phyloP scores from a whole-genome alignment of 2,113 vertebrate genomes.

The Nyctibius bracteatus region DNA sequence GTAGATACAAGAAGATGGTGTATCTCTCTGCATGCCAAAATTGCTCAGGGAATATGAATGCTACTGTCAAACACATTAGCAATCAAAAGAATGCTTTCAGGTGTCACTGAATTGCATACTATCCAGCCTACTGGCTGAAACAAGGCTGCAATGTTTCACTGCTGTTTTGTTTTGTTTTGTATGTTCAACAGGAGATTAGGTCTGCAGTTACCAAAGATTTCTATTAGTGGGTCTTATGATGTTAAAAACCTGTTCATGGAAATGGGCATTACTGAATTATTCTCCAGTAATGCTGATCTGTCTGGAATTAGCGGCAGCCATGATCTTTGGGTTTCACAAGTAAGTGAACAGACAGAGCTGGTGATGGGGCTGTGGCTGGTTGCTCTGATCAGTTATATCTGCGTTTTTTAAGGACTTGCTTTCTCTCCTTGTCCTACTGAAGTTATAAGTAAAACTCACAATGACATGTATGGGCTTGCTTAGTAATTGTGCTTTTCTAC shows the following conservation, averaged over 20 bases:
- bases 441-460: background rate
- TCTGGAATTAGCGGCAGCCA: slow-evolving; percentile 70
- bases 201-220: slow-evolving; percentile 78
- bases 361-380: background rate
- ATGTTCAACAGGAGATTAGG: slow-evolving; percentile 52
- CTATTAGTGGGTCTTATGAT: slow-evolving; percentile 77
- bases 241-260: slow-evolving; percentile 69
- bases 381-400: background rate
- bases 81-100: background rate
- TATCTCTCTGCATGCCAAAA: background rate
- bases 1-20: background rate
- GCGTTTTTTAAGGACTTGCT: background rate
- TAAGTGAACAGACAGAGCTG: slow-evolving; percentile 49
- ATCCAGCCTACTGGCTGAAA: background rate
- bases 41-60: background rate
- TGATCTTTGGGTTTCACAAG: slow-evolving; percentile 78
- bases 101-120: background rate
- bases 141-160: background rate
- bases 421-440: background rate
- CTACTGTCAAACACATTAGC: background rate
- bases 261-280: slow-evolving; percentile 85
- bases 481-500: background rate
- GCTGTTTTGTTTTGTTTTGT: background rate
- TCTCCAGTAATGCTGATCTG: slow-evolving; percentile 76
- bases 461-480: background rate